phyloP scores from a whole-genome alignment of 2,113 vertebrate genomes.

The Thunnus maccoyii region DNA sequence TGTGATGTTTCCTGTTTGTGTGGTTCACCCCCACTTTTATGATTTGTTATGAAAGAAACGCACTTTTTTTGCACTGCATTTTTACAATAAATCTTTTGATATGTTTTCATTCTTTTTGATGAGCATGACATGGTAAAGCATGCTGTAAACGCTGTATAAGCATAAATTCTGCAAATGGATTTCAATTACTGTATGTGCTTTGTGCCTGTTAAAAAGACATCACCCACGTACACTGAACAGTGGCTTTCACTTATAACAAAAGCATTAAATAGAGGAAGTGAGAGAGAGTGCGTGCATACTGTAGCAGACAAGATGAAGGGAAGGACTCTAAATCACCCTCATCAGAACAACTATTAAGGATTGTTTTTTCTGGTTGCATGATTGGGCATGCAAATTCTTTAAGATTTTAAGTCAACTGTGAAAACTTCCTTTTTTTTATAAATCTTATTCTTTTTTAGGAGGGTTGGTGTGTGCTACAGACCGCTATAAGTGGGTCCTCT shows the following conservation, averaged over 20 bases:
- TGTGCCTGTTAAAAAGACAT: neutral
- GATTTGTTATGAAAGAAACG: neutral
- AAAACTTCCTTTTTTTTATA: slow-evolving; percentile 32
- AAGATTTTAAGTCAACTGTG: slow-evolving; percentile 27
- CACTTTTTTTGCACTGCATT: neutral
- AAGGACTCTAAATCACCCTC: accelerated
- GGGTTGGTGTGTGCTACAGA: neutral
- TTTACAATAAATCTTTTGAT: neutral
- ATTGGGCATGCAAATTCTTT: slow-evolving; percentile 53
- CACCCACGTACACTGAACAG: neutral
- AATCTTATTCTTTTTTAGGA: neutral
- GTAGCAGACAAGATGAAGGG: neutral
- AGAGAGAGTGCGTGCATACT: neutral
- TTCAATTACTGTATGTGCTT: neutral
- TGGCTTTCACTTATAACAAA: neutral
- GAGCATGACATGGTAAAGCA: neutral
- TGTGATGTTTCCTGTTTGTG: neutral
- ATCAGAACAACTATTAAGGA: neutral
- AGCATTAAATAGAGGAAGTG: slow-evolving; percentile 57
- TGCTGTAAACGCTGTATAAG: neutral
- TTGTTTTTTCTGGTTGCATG: neutral
- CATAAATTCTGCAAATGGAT: neutral
- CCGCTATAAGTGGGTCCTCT: neutral
- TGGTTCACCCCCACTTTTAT: neutral
- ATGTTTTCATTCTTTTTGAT: neutral